phyloP scores from a whole-genome alignment of 2,888 invertebrate species.

The Helleia helle region DNA sequence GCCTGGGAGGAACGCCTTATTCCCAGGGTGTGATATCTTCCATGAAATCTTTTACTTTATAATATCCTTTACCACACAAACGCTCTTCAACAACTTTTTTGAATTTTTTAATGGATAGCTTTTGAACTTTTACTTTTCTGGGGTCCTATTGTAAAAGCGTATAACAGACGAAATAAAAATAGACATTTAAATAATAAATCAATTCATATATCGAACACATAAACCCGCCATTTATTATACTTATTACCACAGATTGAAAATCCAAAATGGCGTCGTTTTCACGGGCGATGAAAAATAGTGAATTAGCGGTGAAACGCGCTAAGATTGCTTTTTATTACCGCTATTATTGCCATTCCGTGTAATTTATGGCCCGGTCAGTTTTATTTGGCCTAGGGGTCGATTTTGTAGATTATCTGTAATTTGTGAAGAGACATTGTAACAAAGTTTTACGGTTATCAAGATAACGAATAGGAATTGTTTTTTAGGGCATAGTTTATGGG shows the following conservation, averaged over 20 bases:
- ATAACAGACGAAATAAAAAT: no score
- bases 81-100: no score
- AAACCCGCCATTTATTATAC: constrained; percentile 9
- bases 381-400: constrained; percentile 23
- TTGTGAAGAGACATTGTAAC: constrained; percentile 5
- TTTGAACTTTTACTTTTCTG: no score
- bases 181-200: neutral
- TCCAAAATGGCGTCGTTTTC: constrained; percentile 13
- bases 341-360: constrained; percentile 24
- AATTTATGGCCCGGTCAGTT: constrained; percentile 24
- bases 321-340: constrained; percentile 27
- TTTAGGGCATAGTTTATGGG: no score
- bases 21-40: no score
- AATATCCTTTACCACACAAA: no score
- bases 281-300: constrained; percentile 19
- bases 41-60: no score
- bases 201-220: constrained; percentile 4
- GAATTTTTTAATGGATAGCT: no score
- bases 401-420: constrained; percentile 23
- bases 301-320: constrained; percentile 21
- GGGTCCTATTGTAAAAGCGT: no score
- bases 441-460: neutral
- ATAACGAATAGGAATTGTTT: neutral
- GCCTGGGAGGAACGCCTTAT: no score
- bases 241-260: constrained; percentile 15